Evolutionary conservation across 1,140 invertebrate genomes (phyloP).

Genomic region (Mactra quadrangularis): DNA sequence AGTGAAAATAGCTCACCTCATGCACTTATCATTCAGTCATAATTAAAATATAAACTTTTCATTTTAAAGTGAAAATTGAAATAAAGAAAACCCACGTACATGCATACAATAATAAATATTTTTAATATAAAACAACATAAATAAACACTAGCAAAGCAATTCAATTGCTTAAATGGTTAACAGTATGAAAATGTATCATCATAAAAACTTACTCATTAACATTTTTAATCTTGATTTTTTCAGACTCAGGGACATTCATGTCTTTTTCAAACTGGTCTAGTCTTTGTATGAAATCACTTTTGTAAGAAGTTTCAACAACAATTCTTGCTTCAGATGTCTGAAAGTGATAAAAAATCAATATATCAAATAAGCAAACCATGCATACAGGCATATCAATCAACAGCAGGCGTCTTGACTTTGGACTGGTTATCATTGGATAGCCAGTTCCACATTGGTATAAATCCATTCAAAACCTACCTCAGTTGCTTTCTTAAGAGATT

Average conservation of each 20-base stretch:
- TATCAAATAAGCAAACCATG: background rate
- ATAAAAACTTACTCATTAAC: background rate
- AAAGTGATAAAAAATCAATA: background rate
- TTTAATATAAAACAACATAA: background rate
- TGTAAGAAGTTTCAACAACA: background rate
- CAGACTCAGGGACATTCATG: background rate
- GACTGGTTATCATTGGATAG: background rate
- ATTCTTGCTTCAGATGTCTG: background rate
- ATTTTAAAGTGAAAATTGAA: background rate
- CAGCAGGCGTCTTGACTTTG: background rate
- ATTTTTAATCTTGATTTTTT: background rate
- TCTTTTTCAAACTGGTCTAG: background rate
- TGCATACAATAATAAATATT: background rate
- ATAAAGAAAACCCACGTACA: background rate
- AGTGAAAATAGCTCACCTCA: no score
- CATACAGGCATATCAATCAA: background rate
- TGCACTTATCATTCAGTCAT: no score
- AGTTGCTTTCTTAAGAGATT: background rate
- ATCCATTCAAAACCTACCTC: background rate
- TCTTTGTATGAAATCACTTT: background rate
- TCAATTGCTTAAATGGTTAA: background rate
- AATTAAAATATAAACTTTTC: no score
- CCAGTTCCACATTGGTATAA: no score
- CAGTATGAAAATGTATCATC: background rate
- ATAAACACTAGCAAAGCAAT: background rate